These are phyloP conservation scores for Calonectris borealis DNA, from an alignment of 2,113 vertebrate genomes.

Conservation along the genomic window DNA sequence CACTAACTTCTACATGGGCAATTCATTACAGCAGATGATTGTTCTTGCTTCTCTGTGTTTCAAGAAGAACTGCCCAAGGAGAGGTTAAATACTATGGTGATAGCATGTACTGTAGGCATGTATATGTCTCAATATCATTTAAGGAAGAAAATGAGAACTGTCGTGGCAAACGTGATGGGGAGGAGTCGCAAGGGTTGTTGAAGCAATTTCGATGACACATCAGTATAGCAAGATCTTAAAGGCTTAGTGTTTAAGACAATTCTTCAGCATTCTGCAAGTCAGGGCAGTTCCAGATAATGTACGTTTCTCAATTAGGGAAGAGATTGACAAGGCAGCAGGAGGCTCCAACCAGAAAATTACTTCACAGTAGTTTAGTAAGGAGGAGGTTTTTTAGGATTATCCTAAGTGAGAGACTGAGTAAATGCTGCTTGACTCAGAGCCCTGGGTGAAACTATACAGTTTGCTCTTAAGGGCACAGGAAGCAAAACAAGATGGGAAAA, in stretches of 20 bases:
- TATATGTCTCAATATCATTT: not conserved
- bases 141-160: not conserved
- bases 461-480: not conserved
- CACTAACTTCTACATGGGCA: not conserved
- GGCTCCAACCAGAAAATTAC: conserved; percentile 1
- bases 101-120: not conserved
- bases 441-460: not conserved
- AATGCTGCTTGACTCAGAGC: conserved; percentile 23
- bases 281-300: conserved; percentile 10
- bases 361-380: conserved; percentile 5
- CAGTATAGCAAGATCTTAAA: conserved; percentile 21
- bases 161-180: not conserved
- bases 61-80: not conserved
- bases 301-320: conserved; percentile 20
- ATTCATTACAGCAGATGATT: not conserved
- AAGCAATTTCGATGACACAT: conserved; percentile 39
- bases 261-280: conserved; percentile 40
- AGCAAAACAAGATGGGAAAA: not conserved
- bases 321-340: conserved; percentile 43
- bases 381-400: not conserved
- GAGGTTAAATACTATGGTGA: not conserved
- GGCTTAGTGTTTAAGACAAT: conserved; percentile 46
- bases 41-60: not conserved
- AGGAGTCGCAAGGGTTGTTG: not conserved
- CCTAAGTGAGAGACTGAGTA: not conserved